Conservation (phyloP, 2,113 vertebrate genomes). For the Pollimyrus isidori region DNA sequence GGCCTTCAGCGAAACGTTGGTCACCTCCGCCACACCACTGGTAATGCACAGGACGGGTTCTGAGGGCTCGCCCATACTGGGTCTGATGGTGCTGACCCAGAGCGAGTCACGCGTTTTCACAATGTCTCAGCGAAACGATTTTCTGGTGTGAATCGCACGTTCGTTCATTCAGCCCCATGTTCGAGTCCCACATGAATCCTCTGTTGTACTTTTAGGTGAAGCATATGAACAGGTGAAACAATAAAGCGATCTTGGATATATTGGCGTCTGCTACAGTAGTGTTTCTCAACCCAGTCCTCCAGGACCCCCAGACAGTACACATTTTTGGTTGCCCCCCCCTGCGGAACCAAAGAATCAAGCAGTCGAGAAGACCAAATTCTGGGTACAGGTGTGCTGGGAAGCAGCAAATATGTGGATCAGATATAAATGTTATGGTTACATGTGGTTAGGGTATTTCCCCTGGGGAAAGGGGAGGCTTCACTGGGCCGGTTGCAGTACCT, state of each 20-base stretch:
- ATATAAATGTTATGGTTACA: background rate
- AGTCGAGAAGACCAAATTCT: background rate
- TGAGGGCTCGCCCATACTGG: background rate
- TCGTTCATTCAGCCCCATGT: background rate
- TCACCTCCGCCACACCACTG: constrained; percentile 64
- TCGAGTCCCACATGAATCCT: background rate
- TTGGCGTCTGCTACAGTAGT: background rate
- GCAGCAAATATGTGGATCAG: background rate
- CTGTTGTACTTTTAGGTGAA: background rate
- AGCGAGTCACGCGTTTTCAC: background rate
- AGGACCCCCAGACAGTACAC: background rate
- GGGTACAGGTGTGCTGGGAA: background rate
- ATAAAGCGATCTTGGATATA: background rate
- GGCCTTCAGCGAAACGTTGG: constrained; percentile 79
- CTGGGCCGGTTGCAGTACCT: constrained; percentile 48
- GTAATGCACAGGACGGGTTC: background rate
- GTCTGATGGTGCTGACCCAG: background rate
- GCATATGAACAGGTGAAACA: background rate
- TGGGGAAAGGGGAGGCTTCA: background rate
- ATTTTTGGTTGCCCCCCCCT: background rate
- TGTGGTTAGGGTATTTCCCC: background rate
- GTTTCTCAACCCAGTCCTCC: background rate
- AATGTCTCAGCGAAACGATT: background rate
- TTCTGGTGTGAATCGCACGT: background rate
- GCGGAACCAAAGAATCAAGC: background rate